Evolutionary conservation across 2,797 vertebrate species (phyloP), one percentile per base, ranked within the genome.

Genomic region (Sebastes hubbsi): DNA sequence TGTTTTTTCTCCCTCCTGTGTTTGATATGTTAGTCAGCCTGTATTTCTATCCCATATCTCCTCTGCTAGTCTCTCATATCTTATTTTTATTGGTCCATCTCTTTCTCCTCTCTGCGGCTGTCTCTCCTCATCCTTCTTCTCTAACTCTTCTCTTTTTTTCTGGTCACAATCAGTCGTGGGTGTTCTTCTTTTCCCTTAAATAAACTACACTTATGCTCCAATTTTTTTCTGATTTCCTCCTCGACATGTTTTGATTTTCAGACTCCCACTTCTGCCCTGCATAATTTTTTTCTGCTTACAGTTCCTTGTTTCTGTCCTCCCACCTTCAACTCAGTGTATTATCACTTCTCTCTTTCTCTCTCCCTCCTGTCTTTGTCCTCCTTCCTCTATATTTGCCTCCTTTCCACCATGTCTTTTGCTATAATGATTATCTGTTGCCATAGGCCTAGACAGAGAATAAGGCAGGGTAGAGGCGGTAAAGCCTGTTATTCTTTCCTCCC

Each of bases 401-500:
- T 64, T 49, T 68, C 25, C 69, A 83, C 72, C n/a, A 55, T 58
- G 70, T 79, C 67, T 87, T 90, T 78, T 77, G 61, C 85, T 84
- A 80, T 86, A 92, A 90, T 86, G 78, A 75, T 91, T 85, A 91
- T 93, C 82, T 89, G 79, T 81, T 81, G 81, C 68, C 64, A 36
- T 61, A 64, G 75, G 56, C 54, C 71, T n/a, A 71, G 75, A 77
- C 71, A 83, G 54, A 80, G 79, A 72, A 75, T 60, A 76, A 79
- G 78, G 73, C 78, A 62, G 73, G 55, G 82, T 78, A 75, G 75
- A 87, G 79, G 85, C 68, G 1, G 78, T 87, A 64, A 86, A 84
- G 85, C 81, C 87, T 92, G 89, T 93, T 94, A 88, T 93, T 91
- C 91, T 93, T 94, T 84, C 90, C 92, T 92, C 91, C 89, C 88